Evolutionary conservation across 2,797 vertebrate species (phyloP), one percentile per base, ranked within the genome.

Genomic region (Sebastiscus tertius): DNA sequence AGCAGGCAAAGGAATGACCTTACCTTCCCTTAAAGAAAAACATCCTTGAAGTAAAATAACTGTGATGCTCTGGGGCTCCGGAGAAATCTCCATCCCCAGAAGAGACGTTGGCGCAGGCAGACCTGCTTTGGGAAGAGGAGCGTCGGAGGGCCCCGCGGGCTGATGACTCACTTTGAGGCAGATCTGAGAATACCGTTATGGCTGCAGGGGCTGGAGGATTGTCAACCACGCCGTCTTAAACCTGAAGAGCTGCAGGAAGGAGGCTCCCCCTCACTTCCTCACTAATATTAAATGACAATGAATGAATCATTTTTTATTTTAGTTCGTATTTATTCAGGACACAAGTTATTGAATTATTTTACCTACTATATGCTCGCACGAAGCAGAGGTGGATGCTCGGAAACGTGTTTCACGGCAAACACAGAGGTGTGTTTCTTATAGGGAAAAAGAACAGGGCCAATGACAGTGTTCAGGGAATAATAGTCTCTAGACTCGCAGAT

Each of bases 111-210:
- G 89, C 85, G 83, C 76, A 86, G 85, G 69, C 83, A 84, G 90
- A 83, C 85, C 75, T 85, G 89, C 87, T 90, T 83, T 74, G 67
- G 84, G 74, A 81, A 80, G 82, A 82, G 72, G 66, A 76, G 82
- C 36, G 67, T 85, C 70, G 73, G 82, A 80, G 74, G 78, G 76
- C 87, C 90, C 88, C 8, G 66, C 26, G 26, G 92, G 91, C 83
- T 74, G 85, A 89, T 91, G 90, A 94, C 88, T 94, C 91, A 93
- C 90, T 93, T 90, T 90, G 89, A 93, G 90, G 88, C 88, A 90
- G 90, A 94, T 92, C 83, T 92, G 90, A 94, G 89, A 89, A 88
- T 75, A 80, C 68, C 31, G 52, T 81, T 82, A 86, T 87, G 90
- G 87, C 89, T 92, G 84, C 90, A 90, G 89, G 89, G 90, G 82